A percentile compares a stretch with the other conserved stretches of the same genome.
These are phyloP conservation scores for Amiota minor DNA, from an alignment of 2,888 invertebrate genomes.

Conservation along the genomic window DNA sequence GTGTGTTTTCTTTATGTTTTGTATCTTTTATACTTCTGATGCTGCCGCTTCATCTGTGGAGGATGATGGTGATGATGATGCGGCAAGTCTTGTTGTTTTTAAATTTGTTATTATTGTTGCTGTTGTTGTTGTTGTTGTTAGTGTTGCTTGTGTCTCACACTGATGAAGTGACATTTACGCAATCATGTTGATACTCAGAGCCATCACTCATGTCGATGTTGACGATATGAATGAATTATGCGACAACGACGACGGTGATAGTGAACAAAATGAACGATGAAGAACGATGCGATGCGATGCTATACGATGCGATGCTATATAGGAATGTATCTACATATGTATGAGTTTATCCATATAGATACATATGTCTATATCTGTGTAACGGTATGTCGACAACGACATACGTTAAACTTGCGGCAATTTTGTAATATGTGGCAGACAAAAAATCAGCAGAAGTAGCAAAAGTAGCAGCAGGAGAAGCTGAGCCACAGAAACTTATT, in stretches of 20 bases:
- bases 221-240: conserved; percentile 71
- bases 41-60: no score
- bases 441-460: conserved; percentile 23
- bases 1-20: neutral
- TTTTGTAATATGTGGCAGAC: conserved; percentile 59
- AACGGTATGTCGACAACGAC: conserved; percentile 61
- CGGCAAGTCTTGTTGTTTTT: neutral
- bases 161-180: conserved; percentile 67
- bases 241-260: conserved; percentile 34
- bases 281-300: neutral
- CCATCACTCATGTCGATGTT: conserved; percentile 62
- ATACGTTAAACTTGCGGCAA: conserved; percentile 69
- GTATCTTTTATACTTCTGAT: no score
- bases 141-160: conserved; percentile 25
- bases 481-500: neutral
- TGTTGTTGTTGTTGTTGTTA: conserved; percentile 23
- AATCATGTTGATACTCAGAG: conserved; percentile 60
- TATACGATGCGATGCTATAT: neutral
- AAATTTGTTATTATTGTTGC: conserved; percentile 18
- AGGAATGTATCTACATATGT: conserved; percentile 2
- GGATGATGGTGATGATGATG: neutral
- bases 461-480: conserved; percentile 24
- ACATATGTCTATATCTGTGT: neutral
- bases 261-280: conserved; percentile 44
- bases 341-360: neutral